phyloP scores from a whole-genome alignment of 2,113 vertebrate species.

The Amazona vittata region DNA sequence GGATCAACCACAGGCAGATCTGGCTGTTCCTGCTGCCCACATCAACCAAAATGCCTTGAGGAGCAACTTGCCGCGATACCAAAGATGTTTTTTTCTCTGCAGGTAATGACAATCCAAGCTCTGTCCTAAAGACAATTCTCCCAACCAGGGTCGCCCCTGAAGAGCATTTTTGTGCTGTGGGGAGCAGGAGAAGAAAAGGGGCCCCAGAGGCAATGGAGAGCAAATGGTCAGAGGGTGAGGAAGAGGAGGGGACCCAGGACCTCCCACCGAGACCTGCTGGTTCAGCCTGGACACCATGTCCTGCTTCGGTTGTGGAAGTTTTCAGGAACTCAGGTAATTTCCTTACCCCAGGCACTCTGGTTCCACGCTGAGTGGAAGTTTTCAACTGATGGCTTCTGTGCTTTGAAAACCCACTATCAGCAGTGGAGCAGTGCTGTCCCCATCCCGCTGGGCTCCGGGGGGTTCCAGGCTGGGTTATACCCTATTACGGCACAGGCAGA shows the following conservation, averaged over 20 bases:
- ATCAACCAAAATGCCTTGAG: constrained; percentile 32
- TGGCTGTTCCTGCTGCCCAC: background rate
- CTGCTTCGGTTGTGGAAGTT: background rate
- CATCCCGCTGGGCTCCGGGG: rapidly evolving
- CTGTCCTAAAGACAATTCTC: constrained; percentile 66
- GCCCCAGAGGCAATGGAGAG: background rate
- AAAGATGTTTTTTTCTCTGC: constrained; percentile 62
- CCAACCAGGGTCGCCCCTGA: constrained; percentile 26
- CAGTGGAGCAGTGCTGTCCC: rapidly evolving
- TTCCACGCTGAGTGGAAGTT: background rate
- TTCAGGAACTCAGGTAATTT: background rate
- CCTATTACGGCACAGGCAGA: background rate
- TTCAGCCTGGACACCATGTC: background rate
- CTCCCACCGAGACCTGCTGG: background rate
- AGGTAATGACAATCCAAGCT: constrained; percentile 67
- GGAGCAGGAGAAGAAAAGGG: background rate
- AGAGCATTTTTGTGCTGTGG: constrained; percentile 33
- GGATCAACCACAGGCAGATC: background rate
- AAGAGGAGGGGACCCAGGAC: background rate
- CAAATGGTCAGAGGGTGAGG: rapidly evolving
- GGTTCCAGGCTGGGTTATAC: background rate
- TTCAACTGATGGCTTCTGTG: rapidly evolving
- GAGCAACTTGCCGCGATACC: constrained; percentile 59
- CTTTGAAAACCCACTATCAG: rapidly evolving
- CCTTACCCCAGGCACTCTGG: too few species aligned